Evolutionary conservation across 2,113 vertebrate genomes (phyloP), one percentile per base, ranked within the genome.

Genomic region (Cranoglanis bouderius): DNA sequence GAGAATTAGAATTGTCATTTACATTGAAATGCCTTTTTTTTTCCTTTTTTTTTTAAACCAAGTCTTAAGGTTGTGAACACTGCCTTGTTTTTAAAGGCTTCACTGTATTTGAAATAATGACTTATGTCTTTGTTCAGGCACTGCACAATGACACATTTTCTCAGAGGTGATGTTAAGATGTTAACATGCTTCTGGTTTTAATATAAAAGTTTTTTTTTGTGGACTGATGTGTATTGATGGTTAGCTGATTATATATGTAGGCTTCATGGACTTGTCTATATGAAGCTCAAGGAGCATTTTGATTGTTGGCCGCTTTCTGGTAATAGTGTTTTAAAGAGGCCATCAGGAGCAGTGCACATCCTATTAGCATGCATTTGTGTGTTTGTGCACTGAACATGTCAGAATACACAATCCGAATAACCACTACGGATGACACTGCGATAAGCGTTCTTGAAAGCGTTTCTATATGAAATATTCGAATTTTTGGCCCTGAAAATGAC

Each of bases 51-150:
- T 81, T 51, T n/a, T 43, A 43, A 61, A 61, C 26, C 7, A 57
- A 43, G 77, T 89, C 63, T 89, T 89, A 89, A 89, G 85, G 89
- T 90, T 87, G 75, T 90, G 72, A 90, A 90, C 89, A 90, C 90
- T 82, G 92, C 92, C 90, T 92, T 90, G 90, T 90, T 91, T 91
- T 57, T 90, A 59, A 90, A 87, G 87, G 90, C 90, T 6, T 75
- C 85, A 87, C 74, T 90, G 82, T 90, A 85, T 91, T 88, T 90
- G 49, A 91, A 82, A 88, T 82, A 75, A 80, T 77, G 35, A 84
- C 32, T 19, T 84, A 63, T 40, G 82, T 87, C 75, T 87, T 85
- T 85, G 70, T 82, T 49, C 86, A 83, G 78, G 85, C 87, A 88
- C 84, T 86, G 90, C 70, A 86, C 65, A 59, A 84, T 84, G 85